Conservation (phyloP, 2,113 vertebrate species). For the Collichthys lucidus region DNA sequence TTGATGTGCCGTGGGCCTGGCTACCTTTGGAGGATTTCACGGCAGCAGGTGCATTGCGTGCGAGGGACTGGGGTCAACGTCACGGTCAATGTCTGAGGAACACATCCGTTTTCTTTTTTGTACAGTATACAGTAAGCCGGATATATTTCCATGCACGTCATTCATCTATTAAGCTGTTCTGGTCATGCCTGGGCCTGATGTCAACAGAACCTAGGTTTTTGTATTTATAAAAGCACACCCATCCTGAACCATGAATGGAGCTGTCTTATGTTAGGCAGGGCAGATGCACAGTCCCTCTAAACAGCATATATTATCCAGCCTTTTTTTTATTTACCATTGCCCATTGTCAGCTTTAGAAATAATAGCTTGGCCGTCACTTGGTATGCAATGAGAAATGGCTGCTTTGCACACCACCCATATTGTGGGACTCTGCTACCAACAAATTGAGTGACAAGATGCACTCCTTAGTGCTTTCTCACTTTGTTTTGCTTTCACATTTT, state of each 20-base stretch:
- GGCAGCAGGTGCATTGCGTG: constrained; percentile 47
- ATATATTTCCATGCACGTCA: constrained; percentile 1
- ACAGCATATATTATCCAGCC: constrained; percentile 44
- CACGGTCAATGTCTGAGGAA: constrained; percentile 45
- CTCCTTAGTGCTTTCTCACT: constrained; percentile 70
- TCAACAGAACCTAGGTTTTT: constrained; percentile 33
- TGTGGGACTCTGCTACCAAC: constrained; percentile 56
- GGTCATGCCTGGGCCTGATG: constrained; percentile 38
- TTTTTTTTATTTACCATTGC: constrained; percentile 29
- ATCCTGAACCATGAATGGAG: constrained; percentile 24
- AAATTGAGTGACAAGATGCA: constrained; percentile 68
- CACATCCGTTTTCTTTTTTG: constrained; percentile 35
- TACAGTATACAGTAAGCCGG: background rate
- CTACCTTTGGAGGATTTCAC: constrained; percentile 35
- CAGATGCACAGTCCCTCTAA: constrained; percentile 29
- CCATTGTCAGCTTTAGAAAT: constrained; percentile 60
- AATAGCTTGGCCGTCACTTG: constrained; percentile 55
- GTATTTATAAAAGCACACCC: constrained; percentile 34
- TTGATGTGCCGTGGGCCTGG: constrained; percentile 52
- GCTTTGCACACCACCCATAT: constrained; percentile 41
- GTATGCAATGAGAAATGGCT: constrained; percentile 63
- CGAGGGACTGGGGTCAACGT: constrained; percentile 22
- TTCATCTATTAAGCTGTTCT: constrained; percentile 33
- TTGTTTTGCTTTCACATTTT: constrained; percentile 61
- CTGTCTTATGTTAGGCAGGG: background rate